Evolutionary conservation across 2,888 invertebrate genomes (phyloP).

Genomic region (Vannuccia rotundouncinata): DNA sequence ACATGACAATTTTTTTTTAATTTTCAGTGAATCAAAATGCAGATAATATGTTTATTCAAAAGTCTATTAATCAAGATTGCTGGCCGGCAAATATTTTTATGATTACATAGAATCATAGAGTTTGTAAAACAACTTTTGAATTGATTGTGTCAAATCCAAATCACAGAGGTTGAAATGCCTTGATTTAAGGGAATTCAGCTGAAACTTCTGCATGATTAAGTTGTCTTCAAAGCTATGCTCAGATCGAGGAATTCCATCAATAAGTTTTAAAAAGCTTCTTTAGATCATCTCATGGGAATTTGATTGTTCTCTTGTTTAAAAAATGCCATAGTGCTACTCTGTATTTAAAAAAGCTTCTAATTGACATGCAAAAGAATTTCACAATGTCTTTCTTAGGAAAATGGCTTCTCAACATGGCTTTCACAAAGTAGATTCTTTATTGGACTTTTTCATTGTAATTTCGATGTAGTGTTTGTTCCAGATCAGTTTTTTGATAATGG

Average conservation of each 20-base stretch:
- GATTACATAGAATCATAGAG: background rate
- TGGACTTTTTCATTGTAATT: background rate
- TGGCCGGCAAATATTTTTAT: background rate
- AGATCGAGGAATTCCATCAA: background rate
- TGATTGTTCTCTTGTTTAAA: background rate
- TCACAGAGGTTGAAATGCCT: background rate
- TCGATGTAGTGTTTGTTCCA: background rate
- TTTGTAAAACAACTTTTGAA: background rate
- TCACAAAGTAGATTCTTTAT: background rate
- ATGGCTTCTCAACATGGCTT: background rate
- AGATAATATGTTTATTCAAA: too few species aligned
- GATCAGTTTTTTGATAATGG: background rate
- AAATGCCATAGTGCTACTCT: background rate
- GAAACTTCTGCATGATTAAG: background rate
- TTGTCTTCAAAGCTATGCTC: background rate
- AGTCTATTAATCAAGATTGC: background rate
- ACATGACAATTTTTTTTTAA: too few species aligned
- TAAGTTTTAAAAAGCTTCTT: background rate
- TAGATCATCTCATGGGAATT: background rate
- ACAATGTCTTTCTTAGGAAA: background rate
- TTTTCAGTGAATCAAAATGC: too few species aligned
- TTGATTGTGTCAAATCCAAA: background rate
- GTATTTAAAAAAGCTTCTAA: background rate
- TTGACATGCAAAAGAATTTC: background rate
- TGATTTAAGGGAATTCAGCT: background rate